Evolutionary conservation across 23 tunicate species (phyloP).

Genomic region (Aplidium turbinatum): DNA sequence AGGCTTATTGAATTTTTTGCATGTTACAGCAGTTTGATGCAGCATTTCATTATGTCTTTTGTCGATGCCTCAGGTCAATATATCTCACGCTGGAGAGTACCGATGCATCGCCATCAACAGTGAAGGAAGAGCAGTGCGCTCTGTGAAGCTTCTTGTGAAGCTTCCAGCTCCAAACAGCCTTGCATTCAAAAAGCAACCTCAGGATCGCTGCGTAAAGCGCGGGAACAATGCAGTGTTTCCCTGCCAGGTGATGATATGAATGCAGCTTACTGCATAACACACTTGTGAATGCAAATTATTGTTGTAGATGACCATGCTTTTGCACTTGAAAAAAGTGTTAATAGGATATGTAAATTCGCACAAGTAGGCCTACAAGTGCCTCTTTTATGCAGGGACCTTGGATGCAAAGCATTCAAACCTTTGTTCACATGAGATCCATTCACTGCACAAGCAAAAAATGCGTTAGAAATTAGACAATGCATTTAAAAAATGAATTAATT

Average conservation of each 20-base stretch:
- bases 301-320: too few species aligned
- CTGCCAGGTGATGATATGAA: slow-evolving; percentile 55
- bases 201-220: slow-evolving; percentile 61
- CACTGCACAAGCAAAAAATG: too few species aligned
- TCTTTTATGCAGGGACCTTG: too few species aligned
- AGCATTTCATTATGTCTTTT: too few species aligned
- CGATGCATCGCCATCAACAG: slow-evolving; percentile 59
- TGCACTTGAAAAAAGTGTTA: too few species aligned
- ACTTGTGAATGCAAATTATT: not conserved
- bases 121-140: slow-evolving; percentile 22
- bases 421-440: too few species aligned
- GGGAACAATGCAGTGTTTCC: slow-evolving; percentile 79
- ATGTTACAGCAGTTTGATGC: too few species aligned
- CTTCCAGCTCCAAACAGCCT: slow-evolving; percentile 76
- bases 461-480: not conserved
- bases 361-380: too few species aligned
- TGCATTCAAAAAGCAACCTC: slow-evolving; percentile 76
- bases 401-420: too few species aligned
- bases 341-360: too few species aligned
- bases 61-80: slow-evolving; percentile 63
- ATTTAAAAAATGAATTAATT: not conserved
- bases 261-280: too few species aligned
- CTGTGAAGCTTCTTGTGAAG: slow-evolving; percentile 53
- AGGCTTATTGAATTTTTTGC: too few species aligned
- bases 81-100: slow-evolving; percentile 75